These are phyloP conservation scores for Pogonus chalceus DNA, from an alignment of 1,140 invertebrate species.

Conservation along the genomic window DNA sequence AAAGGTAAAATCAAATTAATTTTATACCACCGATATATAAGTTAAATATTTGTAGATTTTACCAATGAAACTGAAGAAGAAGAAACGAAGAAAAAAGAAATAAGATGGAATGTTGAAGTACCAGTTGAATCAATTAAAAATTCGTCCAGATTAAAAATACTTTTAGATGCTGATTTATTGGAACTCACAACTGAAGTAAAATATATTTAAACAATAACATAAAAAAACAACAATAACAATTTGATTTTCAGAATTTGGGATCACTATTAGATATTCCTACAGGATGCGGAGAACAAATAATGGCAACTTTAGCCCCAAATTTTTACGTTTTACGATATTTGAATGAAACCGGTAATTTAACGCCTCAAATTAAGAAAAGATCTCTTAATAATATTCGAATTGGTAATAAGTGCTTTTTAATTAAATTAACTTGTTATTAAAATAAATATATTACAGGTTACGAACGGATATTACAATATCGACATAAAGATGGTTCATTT, in stretches of 20 bases:
- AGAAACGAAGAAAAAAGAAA: too few species aligned
- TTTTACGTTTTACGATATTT: constrained; percentile 60
- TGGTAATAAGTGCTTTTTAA: constrained; percentile 36
- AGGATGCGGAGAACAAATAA: constrained; percentile 71
- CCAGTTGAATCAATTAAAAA: background rate
- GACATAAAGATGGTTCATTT: constrained; percentile 63
- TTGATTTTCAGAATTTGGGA: constrained; percentile 39
- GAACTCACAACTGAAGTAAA: constrained; percentile 43
- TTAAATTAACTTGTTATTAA: constrained; percentile 8
- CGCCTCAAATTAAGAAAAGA: constrained; percentile 40
- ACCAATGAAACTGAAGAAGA: constrained; percentile 17
- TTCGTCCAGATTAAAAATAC: constrained; percentile 26
- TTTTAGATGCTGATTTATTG: constrained; percentile 46
- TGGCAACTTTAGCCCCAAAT: constrained; percentile 66
- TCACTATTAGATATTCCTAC: constrained; percentile 45
- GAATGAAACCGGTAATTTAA: constrained; percentile 37
- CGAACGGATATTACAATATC: constrained; percentile 60
- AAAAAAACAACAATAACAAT: background rate
- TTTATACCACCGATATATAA: background rate
- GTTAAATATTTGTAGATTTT: too few species aligned
- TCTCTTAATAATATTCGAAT: constrained; percentile 56
- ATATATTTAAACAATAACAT: constrained; percentile 10
- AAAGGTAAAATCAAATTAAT: constrained; percentile 31
- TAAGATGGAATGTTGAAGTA: constrained; percentile 29
- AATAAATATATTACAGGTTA: constrained; percentile 42